Conservation (phyloP, 2,113 vertebrate species). For the Callipepla squamata region DNA sequence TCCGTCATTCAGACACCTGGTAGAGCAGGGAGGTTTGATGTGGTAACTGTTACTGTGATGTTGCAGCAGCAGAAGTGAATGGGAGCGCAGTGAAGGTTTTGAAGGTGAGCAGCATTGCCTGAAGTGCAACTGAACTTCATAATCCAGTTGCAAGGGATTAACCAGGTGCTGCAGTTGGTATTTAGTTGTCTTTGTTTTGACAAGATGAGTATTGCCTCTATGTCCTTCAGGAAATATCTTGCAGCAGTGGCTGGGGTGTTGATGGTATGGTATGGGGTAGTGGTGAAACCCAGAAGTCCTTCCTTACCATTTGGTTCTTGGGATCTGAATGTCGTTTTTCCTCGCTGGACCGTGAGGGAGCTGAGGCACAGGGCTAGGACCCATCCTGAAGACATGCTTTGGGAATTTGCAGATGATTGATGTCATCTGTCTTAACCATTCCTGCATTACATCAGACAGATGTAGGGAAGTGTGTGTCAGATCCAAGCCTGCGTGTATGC, state of each 20-base stretch:
- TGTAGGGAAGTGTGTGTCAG: background rate
- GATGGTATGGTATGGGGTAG: background rate
- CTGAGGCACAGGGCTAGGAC: background rate
- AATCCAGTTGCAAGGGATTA: background rate
- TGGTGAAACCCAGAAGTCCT: background rate
- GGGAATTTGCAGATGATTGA: background rate
- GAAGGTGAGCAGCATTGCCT: background rate
- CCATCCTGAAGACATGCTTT: background rate
- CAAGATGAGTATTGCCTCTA: background rate
- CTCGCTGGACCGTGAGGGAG: background rate
- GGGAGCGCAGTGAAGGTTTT: background rate
- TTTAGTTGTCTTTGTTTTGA: background rate
- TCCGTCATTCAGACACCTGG: rapidly evolving
- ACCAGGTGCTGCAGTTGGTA: background rate
- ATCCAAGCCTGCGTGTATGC: background rate
- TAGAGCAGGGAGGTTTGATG: background rate
- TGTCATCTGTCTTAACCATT: background rate
- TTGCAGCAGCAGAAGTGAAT: background rate
- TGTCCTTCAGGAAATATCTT: background rate
- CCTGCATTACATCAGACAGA: background rate
- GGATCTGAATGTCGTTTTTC: background rate
- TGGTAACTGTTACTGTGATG: background rate
- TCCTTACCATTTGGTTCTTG: background rate
- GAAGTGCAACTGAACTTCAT: background rate
- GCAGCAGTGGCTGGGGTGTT: background rate